Evolutionary conservation across 2,113 vertebrate species (phyloP).

Genomic region (Apistogramma diplotaenia): DNA sequence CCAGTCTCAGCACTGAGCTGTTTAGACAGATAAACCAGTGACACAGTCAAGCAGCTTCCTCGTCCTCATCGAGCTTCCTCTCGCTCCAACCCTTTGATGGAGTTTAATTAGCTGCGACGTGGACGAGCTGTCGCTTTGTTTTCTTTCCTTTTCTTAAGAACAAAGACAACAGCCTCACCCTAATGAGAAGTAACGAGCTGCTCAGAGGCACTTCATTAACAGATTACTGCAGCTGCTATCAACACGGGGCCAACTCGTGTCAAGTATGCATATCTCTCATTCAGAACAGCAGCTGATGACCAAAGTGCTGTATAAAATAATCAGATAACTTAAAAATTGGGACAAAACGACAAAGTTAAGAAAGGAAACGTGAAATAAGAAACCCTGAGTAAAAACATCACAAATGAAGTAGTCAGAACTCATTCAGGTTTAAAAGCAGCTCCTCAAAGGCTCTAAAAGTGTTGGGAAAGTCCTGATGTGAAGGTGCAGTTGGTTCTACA

Average conservation of each 20-base stretch:
- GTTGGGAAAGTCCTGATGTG: too few species aligned
- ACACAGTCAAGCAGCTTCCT: conserved; percentile 31
- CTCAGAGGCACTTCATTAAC: conserved; percentile 19
- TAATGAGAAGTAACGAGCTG: conserved; percentile 46
- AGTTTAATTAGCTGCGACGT: conserved; percentile 49
- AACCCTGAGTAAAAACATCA: too few species aligned
- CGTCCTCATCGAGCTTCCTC: background rate
- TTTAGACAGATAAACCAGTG: conserved; percentile 19
- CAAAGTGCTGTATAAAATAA: too few species aligned
- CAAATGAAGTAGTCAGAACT: too few species aligned
- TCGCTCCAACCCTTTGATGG: conserved; percentile 17
- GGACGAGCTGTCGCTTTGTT: conserved; percentile 21
- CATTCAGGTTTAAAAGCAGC: too few species aligned
- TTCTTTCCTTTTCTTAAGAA: conserved; percentile 4
- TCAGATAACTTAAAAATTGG: too few species aligned
- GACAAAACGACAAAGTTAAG: too few species aligned
- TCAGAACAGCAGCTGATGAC: too few species aligned
- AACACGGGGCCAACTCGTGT: background rate
- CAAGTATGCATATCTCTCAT: too few species aligned
- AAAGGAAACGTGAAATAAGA: too few species aligned
- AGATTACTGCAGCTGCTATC: background rate
- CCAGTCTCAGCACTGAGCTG: background rate
- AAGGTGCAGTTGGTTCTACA: too few species aligned
- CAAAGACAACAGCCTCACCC: conserved; percentile 41
- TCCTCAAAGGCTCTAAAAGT: too few species aligned